Base-by-base conservation (phyloP, 2,113 vertebrate species). In the Phyllostomus discolor region DNA sequence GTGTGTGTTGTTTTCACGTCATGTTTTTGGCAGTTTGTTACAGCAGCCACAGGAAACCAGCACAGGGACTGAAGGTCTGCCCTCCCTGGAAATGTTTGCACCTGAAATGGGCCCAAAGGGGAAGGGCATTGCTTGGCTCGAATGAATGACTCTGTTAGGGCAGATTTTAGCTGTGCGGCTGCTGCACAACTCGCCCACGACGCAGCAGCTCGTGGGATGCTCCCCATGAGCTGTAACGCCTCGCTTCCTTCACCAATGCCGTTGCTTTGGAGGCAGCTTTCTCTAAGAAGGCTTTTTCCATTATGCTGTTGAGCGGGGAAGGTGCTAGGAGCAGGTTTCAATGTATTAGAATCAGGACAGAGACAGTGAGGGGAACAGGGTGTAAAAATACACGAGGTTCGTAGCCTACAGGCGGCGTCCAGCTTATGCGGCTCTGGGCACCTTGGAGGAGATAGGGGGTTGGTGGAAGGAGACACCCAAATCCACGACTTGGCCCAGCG, bases 171-270 rank as follows among this genome's bases (percentile, higher is more conserved):
- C 59, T 28, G 3, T 1, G 24, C 14, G 19, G 16, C 16, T 14
- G 57, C 57, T 15, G 2, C 9, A 0, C 1, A 24, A 14, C n/a
- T 76, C 33, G 17, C 4, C 50, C 59, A 2, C 12, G 3, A 3
- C 12, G 5, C 28, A 14, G 64, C 14, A 38, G n/a, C 16, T 20
- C 28, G 16, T 35, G 28, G 33, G 50, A 28, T 14, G 2, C 3
- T 54, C 22, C 10, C 82, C 62, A 1, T 0, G 0, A 6, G 24
- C 31, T 16, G 0, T 52, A 6, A 8, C 1, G 67, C 28, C 48
- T n/a, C 1, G 35, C 20, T 33, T 43, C 19, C 52, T 22, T 66
- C 5, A 2, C 33, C 62, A 7, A 4, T 9, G 35, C 26, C 33
- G 26, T 43, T 16, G 50, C 28, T 79, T 50, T 54, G 73, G n/a